Percentiles rank a stretch among this genome's conserved stretches.
Evolutionary conservation across 2,113 vertebrate species (phyloP).

Genomic region (Lutjanus erythropterus): DNA sequence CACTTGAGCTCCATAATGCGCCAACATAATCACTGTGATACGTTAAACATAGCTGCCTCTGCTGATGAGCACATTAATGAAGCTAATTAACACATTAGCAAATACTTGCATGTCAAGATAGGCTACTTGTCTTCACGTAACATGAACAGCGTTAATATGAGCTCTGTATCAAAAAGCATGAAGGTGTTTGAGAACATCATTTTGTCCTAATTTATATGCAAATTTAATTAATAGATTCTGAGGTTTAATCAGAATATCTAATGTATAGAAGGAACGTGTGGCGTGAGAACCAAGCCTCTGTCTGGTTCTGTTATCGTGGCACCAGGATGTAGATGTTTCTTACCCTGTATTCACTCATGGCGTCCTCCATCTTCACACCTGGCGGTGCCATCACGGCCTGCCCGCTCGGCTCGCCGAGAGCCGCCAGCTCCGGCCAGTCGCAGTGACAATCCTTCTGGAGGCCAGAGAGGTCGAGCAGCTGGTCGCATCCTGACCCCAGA

Average conservation of each 20-base stretch:
- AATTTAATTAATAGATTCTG: background rate
- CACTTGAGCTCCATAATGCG: conserved; percentile 36
- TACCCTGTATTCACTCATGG: conserved; percentile 86
- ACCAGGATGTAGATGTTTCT: background rate
- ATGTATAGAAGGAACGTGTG: conserved; percentile 1
- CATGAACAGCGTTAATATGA: background rate
- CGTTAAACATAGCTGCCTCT: conserved; percentile 46
- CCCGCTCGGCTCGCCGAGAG: conserved; percentile 87
- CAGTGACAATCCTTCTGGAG: conserved; percentile 90
- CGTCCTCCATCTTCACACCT: conserved; percentile 93
- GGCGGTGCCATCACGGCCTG: conserved; percentile 75
- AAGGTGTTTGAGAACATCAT: background rate
- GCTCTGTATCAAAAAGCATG: conserved; percentile 20
- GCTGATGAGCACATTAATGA: conserved; percentile 46
- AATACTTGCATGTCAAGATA: conserved; percentile 15
- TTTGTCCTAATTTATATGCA: conserved; percentile 18
- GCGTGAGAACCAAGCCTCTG: background rate
- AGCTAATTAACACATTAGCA: conserved; percentile 48
- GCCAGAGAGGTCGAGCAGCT: conserved; percentile 89
- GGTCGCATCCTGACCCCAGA: conserved; percentile 88
- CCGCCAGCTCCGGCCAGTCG: conserved; percentile 92
- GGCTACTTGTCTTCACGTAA: conserved; percentile 24
- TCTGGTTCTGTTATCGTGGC: background rate
- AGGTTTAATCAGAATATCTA: conserved; percentile 3
- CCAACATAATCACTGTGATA: conserved; percentile 41